A percentile compares a stretch with the other conserved stretches of the same genome.
These are phyloP conservation scores for Drosophila quinaria DNA, from an alignment of 2,888 invertebrate genomes.

Conservation along the genomic window DNA sequence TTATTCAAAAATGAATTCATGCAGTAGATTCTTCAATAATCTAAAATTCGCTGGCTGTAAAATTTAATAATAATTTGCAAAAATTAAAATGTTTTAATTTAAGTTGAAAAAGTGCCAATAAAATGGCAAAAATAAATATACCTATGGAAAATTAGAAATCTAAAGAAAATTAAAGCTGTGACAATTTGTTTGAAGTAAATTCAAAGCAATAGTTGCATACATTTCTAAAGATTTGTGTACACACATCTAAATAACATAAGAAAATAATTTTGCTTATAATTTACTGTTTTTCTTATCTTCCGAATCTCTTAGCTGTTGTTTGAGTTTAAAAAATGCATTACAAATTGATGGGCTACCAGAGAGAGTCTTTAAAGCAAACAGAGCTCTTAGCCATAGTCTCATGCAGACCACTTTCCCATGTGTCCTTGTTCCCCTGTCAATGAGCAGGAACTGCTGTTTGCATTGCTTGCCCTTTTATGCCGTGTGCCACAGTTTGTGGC, in stretches of 20 bases:
- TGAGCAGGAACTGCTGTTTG: slow-evolving; percentile 61
- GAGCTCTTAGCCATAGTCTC: slow-evolving; percentile 1
- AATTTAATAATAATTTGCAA: too few species aligned
- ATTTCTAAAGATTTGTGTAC: too few species aligned
- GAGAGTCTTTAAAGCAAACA: slow-evolving; percentile 12
- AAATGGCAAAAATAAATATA: too few species aligned
- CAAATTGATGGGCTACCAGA: slow-evolving; percentile 2
- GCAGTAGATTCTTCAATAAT: too few species aligned
- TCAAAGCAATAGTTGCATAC: too few species aligned
- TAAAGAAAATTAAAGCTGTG: too few species aligned
- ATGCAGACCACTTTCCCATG: not conserved
- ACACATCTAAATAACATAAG: not conserved
- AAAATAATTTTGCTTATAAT: not conserved
- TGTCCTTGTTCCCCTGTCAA: not conserved
- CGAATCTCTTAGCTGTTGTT: not conserved
- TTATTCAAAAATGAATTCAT: too few species aligned
- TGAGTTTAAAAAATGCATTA: not conserved
- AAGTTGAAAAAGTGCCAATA: too few species aligned
- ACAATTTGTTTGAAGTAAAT: too few species aligned
- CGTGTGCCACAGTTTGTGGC: slow-evolving; percentile 18
- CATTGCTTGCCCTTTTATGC: slow-evolving; percentile 71
- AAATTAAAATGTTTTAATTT: too few species aligned
- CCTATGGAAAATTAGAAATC: too few species aligned
- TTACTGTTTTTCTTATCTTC: not conserved
- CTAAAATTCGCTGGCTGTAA: too few species aligned